Percentiles rank a stretch among this genome's conserved stretches.
These are phyloP conservation scores for Hephaestus fuliginosus DNA, from an alignment of 2,797 vertebrate genomes.

Conservation along the genomic window DNA sequence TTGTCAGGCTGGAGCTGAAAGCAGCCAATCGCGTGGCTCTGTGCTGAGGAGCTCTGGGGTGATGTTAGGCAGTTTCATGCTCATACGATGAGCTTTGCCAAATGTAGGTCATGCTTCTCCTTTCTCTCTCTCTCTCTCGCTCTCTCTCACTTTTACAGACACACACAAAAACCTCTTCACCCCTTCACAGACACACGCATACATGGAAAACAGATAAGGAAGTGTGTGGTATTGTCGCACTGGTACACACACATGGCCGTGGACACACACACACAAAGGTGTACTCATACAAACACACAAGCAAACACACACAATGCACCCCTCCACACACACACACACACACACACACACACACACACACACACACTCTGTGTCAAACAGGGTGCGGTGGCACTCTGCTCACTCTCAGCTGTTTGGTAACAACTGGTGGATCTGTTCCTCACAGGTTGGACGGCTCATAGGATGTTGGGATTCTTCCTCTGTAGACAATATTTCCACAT, in stretches of 20 bases:
- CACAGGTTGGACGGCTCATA: background rate
- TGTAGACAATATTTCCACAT: conserved; percentile 10
- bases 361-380: conserved; percentile 28
- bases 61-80: conserved; percentile 88
- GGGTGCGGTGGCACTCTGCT: conserved; percentile 43
- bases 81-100: conserved; percentile 85
- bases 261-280: conserved; percentile 37
- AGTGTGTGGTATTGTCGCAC: conserved; percentile 40
- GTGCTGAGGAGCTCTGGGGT: conserved; percentile 82
- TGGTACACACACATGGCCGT: conserved; percentile 25
- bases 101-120: conserved; percentile 87
- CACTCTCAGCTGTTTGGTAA: conserved; percentile 46
- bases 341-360: conserved; percentile 28
- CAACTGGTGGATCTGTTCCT: conserved; percentile 46
- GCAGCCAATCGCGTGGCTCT: conserved; percentile 83
- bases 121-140: conserved; percentile 57
- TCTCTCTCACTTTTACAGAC: conserved; percentile 32
- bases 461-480: conserved; percentile 31
- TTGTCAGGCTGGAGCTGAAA: conserved; percentile 81
- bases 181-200: conserved; percentile 48
- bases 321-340: conserved; percentile 24
- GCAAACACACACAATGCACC: background rate
- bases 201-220: conserved; percentile 45
- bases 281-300: conserved; percentile 22
- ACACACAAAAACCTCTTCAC: conserved; percentile 49